Evolutionary conservation across 1,140 invertebrate genomes (phyloP).

Genomic region (Sminthurinus signatus): DNA sequence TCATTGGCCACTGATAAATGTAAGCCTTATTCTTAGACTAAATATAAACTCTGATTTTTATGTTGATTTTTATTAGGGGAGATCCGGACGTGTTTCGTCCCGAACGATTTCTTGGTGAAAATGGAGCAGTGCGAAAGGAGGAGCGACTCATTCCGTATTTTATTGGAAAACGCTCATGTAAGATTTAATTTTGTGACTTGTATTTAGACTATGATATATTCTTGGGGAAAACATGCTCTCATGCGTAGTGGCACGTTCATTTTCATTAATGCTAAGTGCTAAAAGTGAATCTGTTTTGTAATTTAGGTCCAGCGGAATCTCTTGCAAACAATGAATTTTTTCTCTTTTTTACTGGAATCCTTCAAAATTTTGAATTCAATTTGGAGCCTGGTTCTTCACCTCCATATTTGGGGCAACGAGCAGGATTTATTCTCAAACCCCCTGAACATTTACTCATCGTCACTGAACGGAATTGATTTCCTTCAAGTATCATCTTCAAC

Average conservation of each 20-base stretch:
- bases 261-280: too few relatives aligned
- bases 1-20: too few relatives aligned
- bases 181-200: too few relatives aligned
- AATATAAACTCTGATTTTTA: too few relatives aligned
- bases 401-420: slow-evolving; percentile 35
- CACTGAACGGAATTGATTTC: slow-evolving; percentile 9
- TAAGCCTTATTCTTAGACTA: too few relatives aligned
- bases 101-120: slow-evolving; percentile 46
- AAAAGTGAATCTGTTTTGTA: too few relatives aligned
- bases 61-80: too few relatives aligned
- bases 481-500: too few relatives aligned
- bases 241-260: too few relatives aligned
- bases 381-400: slow-evolving; percentile 44
- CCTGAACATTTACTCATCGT: slow-evolving; percentile 26
- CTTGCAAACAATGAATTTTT: slow-evolving; percentile 66
- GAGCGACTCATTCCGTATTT: slow-evolving; percentile 62
- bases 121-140: slow-evolving; percentile 54
- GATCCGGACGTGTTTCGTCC: slow-evolving; percentile 48
- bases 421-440: slow-evolving; percentile 32
- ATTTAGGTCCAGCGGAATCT: slow-evolving; percentile 67
- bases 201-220: too few relatives aligned
- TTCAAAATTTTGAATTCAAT: slow-evolving; percentile 54
- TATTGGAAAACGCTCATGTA: too few relatives aligned
- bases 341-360: slow-evolving; percentile 61
- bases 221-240: too few relatives aligned